Evolutionary conservation across 2,113 vertebrate species (phyloP).

Genomic region (Candoia aspera): DNA sequence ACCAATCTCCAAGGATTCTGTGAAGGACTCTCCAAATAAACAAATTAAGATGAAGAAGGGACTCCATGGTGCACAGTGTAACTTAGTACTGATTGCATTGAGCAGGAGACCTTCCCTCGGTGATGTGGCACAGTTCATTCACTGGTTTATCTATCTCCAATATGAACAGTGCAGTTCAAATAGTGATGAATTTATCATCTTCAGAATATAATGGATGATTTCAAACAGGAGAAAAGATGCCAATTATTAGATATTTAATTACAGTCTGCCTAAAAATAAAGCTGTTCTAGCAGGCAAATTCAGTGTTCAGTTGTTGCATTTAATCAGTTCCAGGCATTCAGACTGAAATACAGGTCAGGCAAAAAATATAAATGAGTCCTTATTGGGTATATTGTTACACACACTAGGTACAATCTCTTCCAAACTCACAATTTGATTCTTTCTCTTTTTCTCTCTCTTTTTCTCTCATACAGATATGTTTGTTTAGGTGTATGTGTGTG

Average conservation of each 20-base stretch:
- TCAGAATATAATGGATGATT: background rate
- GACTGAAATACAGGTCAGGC: background rate
- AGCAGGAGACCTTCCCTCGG: fast-evolving
- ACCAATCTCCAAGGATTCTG: fast-evolving
- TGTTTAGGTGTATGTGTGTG: background rate
- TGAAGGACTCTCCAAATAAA: fast-evolving
- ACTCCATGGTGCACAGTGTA: fast-evolving
- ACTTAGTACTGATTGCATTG: background rate
- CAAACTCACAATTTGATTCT: background rate
- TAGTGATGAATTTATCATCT: fast-evolving
- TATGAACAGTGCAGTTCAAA: fast-evolving
- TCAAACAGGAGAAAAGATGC: background rate
- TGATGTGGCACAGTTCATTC: fast-evolving
- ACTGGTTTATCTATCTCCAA: fast-evolving
- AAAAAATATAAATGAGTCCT: background rate
- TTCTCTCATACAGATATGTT: background rate
- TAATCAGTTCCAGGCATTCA: background rate
- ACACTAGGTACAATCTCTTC: background rate
- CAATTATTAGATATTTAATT: conserved; percentile 13
- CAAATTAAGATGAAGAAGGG: background rate
- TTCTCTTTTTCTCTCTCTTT: background rate
- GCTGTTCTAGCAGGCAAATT: background rate
- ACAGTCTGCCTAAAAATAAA: background rate
- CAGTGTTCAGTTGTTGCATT: background rate
- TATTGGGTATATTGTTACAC: background rate